phyloP scores from a whole-genome alignment of 2,888 invertebrate genomes.

The Sycophila texana region DNA sequence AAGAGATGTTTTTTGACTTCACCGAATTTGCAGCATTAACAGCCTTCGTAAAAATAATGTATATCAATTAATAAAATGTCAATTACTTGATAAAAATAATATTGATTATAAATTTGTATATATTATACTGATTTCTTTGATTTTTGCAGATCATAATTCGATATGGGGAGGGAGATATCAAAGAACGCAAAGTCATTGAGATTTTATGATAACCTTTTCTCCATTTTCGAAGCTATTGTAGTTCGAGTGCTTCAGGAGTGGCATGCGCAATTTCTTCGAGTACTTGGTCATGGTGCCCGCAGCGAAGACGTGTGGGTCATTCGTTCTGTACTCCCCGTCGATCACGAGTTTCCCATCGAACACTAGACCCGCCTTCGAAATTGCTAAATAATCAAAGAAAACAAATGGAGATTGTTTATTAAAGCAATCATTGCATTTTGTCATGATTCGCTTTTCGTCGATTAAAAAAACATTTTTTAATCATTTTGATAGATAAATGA shows the following conservation, averaged over 20 bases:
- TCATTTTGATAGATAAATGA: neutral
- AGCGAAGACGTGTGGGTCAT: conserved; percentile 81
- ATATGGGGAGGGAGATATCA: too few species aligned
- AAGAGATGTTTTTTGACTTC: too few species aligned
- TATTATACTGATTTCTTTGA: too few species aligned
- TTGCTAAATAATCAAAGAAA: conserved; percentile 72
- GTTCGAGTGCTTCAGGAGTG: conserved; percentile 77
- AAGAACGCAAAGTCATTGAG: too few species aligned
- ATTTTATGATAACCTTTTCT: conserved; percentile 75
- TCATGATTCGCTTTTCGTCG: too few species aligned
- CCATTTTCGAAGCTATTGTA: conserved; percentile 82
- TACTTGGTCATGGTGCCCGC: conserved; percentile 83
- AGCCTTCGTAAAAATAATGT: too few species aligned
- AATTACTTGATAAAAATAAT: too few species aligned
- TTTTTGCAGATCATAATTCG: too few species aligned
- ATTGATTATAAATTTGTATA: too few species aligned
- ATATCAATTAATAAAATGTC: too few species aligned
- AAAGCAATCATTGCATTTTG: neutral
- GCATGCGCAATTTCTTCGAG: conserved; percentile 78
- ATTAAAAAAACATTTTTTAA: too few species aligned
- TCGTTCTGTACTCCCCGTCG: conserved; percentile 80
- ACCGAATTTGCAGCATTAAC: too few species aligned
- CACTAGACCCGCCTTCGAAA: conserved; percentile 78
- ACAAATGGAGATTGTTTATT: neutral
- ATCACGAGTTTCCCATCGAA: conserved; percentile 83